These are phyloP conservation scores for Nephila pilipes DNA, from an alignment of 1,140 invertebrate species.

Conservation along the genomic window DNA sequence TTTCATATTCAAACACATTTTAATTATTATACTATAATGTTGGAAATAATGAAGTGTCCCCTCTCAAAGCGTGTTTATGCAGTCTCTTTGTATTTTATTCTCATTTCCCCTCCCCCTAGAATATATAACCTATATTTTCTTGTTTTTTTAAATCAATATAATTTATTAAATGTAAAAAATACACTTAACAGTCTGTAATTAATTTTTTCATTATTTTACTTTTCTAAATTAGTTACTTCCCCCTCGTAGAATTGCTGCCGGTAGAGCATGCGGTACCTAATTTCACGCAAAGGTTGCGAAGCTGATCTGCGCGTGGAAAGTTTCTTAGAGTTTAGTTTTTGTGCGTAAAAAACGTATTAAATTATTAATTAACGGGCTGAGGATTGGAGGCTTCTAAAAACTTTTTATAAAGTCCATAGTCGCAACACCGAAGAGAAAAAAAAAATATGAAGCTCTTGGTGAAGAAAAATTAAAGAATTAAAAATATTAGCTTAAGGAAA, in stretches of 20 bases:
- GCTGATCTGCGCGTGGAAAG: conserved; percentile 39
- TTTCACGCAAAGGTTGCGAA: conserved; percentile 57
- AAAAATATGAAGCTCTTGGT: background rate
- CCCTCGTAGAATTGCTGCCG: conserved; percentile 23
- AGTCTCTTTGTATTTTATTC: no score
- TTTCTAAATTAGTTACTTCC: conserved; percentile 49
- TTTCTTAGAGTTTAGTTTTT: conserved; percentile 55
- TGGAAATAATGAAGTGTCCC: no score
- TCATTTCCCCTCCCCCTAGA: background rate
- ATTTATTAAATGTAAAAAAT: conserved; percentile 11
- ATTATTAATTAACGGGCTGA: conserved; percentile 39
- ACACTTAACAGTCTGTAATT: conserved; percentile 7
- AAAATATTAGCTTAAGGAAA: conserved; percentile 48
- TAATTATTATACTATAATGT: no score
- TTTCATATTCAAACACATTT: no score
- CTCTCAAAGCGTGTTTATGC: no score
- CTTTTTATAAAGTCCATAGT: conserved; percentile 23
- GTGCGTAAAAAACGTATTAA: conserved; percentile 31
- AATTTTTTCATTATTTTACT: conserved; percentile 43
- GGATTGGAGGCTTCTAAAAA: conserved; percentile 11
- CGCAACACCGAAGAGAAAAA: background rate
- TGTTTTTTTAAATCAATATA: background rate
- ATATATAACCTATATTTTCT: background rate
- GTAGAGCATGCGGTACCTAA: conserved; percentile 35
- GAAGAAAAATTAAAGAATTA: conserved; percentile 47